Conservation (phyloP, 2,888 invertebrate genomes). For the Hymenopus coronatus region DNA sequence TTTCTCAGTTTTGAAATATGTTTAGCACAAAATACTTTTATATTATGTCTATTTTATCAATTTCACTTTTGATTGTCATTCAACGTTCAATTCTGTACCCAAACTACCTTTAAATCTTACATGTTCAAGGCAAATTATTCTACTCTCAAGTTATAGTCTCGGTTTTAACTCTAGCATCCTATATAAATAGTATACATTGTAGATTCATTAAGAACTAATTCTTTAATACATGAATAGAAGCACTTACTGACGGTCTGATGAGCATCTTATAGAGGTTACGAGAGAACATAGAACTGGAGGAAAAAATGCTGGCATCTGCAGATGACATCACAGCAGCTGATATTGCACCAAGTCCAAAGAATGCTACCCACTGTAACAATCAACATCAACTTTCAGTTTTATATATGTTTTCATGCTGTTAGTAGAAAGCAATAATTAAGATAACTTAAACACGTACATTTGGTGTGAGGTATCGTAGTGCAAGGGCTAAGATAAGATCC, state of each 20-base stretch:
- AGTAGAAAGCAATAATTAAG: neutral
- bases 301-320: slow-evolving; percentile 68
- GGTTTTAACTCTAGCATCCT: too few species aligned
- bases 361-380: slow-evolving; percentile 54
- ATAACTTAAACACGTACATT: slow-evolving; percentile 30
- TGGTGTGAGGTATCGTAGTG: slow-evolving; percentile 56
- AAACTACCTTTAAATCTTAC: too few species aligned
- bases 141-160: too few species aligned
- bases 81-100: too few species aligned
- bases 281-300: slow-evolving; percentile 70
- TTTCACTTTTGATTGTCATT: too few species aligned
- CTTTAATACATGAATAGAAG: too few species aligned
- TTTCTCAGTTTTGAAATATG: too few species aligned
- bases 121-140: too few species aligned
- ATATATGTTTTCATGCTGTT: neutral
- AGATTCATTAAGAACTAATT: too few species aligned
- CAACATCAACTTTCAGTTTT: neutral
- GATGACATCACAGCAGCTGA: slow-evolving; percentile 77
- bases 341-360: slow-evolving; percentile 68
- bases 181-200: too few species aligned
- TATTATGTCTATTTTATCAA: too few species aligned
- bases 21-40: too few species aligned
- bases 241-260: slow-evolving; percentile 59
- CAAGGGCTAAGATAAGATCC: slow-evolving; percentile 62
- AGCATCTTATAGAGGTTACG: slow-evolving; percentile 67